phyloP scores from a whole-genome alignment of 2,888 invertebrate genomes.

The Parthenolecanium corni region DNA sequence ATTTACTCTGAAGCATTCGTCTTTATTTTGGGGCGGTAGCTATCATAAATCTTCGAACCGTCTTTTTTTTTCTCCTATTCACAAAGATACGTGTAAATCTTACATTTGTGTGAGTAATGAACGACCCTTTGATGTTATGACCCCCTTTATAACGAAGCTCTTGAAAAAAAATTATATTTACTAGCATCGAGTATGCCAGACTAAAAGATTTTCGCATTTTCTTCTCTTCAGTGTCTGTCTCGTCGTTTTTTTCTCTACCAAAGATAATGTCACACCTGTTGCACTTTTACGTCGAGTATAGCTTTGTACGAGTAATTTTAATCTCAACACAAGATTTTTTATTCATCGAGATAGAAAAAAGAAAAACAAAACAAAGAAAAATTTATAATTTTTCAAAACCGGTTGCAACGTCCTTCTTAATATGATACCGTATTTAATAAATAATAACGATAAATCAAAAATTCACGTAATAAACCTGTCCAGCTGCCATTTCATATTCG shows the following conservation, averaged over 20 bases:
- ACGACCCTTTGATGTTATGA: constrained; percentile 26
- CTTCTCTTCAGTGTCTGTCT: neutral
- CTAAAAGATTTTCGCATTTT: neutral
- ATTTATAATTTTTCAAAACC: neutral
- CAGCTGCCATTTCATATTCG: constrained; percentile 17
- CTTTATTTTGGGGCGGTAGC: constrained; percentile 18
- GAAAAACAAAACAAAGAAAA: neutral
- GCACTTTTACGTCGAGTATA: neutral
- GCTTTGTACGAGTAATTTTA: neutral
- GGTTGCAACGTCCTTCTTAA: constrained; percentile 21
- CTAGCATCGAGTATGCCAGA: neutral
- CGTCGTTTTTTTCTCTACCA: too few species aligned
- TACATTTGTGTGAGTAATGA: neutral
- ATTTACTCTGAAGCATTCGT: constrained; percentile 11
- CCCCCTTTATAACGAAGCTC: neutral
- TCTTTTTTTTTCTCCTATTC: neutral
- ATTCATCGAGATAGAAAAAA: neutral
- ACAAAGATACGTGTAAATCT: too few species aligned
- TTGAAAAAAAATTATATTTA: constrained; percentile 6
- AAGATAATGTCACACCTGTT: neutral
- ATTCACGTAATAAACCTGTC: constrained; percentile 24
- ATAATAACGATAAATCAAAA: constrained; percentile 21
- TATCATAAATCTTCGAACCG: constrained; percentile 14
- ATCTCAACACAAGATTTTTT: neutral
- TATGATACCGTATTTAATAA: constrained; percentile 5